A percentile compares a stretch with the other conserved stretches of the same genome.
Evolutionary conservation across 2,888 invertebrate species (phyloP).

Genomic region (Cloeon dipterum): DNA sequence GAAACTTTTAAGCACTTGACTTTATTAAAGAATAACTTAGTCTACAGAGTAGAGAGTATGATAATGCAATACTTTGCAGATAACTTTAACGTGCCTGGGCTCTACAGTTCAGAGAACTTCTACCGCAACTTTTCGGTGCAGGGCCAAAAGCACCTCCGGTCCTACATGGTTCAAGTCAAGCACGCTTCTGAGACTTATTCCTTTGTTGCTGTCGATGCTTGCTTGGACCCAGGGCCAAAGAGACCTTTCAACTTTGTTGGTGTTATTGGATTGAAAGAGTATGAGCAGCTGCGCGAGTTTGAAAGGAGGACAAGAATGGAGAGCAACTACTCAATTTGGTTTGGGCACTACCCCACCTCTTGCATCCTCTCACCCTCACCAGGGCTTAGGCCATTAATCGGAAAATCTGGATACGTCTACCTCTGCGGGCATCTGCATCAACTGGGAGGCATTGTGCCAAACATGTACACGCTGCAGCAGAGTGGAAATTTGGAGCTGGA

Average conservation of each 20-base stretch:
- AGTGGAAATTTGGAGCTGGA: slow-evolving; percentile 70
- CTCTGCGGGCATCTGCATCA: slow-evolving; percentile 80
- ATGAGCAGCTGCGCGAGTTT: slow-evolving; percentile 28
- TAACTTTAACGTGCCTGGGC: slow-evolving; percentile 60
- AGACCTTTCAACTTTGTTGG: slow-evolving; percentile 85
- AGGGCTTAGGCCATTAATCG: slow-evolving; percentile 30
- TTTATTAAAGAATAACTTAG: no score
- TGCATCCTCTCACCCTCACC: slow-evolving; percentile 41
- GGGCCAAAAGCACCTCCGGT: slow-evolving; percentile 40
- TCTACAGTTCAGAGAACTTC: slow-evolving; percentile 45
- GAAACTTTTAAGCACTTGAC: no score
- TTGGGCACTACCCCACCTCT: slow-evolving; percentile 84
- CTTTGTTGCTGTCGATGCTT: slow-evolving; percentile 74
- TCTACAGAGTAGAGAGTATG: background rate
- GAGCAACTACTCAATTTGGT: slow-evolving; percentile 45
- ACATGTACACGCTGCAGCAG: slow-evolving; percentile 44
- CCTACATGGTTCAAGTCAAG: slow-evolving; percentile 42
- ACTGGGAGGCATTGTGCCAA: slow-evolving; percentile 49
- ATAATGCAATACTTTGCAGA: slow-evolving; percentile 31
- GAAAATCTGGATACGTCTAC: slow-evolving; percentile 45
- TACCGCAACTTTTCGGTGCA: slow-evolving; percentile 59
- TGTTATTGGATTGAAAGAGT: slow-evolving; percentile 31
- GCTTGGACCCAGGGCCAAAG: slow-evolving; percentile 62
- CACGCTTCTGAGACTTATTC: slow-evolving; percentile 38
- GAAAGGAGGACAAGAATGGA: slow-evolving; percentile 23